These are phyloP conservation scores for rat (Rattus norvegicus) DNA, from an alignment of 2,113 vertebrate genomes.

Conservation along the genomic window GRCr8 NC_086022.1:9926001-9926500, in stretches of 20 bases:
- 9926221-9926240: background rate
- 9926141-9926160: background rate
- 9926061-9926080: background rate
- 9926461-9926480: background rate
- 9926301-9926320: background rate
- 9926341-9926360: background rate
- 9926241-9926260: background rate
- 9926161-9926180: background rate
- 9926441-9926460: background rate
- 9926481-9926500: background rate
- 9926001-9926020: background rate
- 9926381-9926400: background rate
- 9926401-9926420: background rate
- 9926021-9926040: too few relatives aligned
- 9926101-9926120: background rate
- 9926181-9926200: fast-evolving
- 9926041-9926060: background rate
- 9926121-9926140: too few relatives aligned
- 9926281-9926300: background rate
- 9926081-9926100: too few relatives aligned
- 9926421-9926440: background rate
- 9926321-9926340: background rate
- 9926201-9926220: background rate
- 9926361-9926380: background rate
- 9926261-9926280: too few relatives aligned